Conservation (phyloP, 2,888 invertebrate species). For the Abrostola tripartita region DNA sequence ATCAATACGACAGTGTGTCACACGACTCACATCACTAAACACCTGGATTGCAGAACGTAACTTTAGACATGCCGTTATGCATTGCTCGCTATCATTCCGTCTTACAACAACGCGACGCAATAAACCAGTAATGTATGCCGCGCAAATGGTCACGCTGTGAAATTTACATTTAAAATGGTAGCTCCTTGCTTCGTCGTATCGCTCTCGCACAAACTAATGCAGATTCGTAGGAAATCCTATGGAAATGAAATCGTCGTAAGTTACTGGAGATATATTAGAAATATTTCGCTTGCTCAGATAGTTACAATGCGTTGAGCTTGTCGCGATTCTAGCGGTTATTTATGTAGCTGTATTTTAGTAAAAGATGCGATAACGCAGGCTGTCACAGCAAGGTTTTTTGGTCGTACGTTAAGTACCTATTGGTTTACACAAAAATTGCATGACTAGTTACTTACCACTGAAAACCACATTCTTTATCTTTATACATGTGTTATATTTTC, state of each 20-base stretch:
- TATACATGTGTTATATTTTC: too few species aligned
- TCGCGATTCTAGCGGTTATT: constrained; percentile 24
- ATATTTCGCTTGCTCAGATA: constrained; percentile 49
- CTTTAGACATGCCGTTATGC: constrained; percentile 48
- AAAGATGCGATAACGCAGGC: not conserved
- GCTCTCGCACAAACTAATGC: constrained; percentile 61
- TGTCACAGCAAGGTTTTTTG: not conserved
- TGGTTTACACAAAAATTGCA: too few species aligned
- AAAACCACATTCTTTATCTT: too few species aligned
- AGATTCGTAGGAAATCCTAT: constrained; percentile 67
- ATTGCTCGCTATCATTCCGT: constrained; percentile 43
- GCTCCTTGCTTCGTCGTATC: constrained; percentile 40
- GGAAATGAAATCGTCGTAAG: constrained; percentile 66
- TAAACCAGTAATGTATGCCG: constrained; percentile 57
- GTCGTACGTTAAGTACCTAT: too few species aligned
- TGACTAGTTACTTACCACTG: too few species aligned
- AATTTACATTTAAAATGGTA: constrained; percentile 65
- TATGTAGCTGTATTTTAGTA: constrained; percentile 5
- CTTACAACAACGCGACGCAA: constrained; percentile 30
- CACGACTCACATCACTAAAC: constrained; percentile 39
- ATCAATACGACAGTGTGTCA: constrained; percentile 26
- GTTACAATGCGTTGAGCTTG: constrained; percentile 39
- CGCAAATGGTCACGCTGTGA: constrained; percentile 49
- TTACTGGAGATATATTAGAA: constrained; percentile 56
- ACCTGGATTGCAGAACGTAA: constrained; percentile 55